Evolutionary conservation across 1,140 invertebrate genomes (phyloP).

Genomic region (Euglossa dilemma): DNA sequence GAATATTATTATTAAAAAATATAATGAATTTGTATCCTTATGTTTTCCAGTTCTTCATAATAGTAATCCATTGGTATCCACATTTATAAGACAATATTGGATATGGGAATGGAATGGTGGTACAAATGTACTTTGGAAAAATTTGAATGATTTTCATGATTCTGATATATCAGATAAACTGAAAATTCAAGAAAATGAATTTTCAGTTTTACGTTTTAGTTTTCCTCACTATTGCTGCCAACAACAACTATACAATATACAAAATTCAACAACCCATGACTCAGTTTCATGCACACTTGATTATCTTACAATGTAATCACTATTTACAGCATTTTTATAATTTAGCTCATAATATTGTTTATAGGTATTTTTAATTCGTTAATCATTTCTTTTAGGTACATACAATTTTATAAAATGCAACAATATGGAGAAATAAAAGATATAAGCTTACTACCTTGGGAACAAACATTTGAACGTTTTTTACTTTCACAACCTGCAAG

Average conservation of each 20-base stretch:
- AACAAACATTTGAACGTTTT: constrained; percentile 83
- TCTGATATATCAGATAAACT: constrained; percentile 69
- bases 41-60: constrained; percentile 63
- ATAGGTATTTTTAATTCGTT: not conserved
- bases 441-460: constrained; percentile 84
- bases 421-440: constrained; percentile 71
- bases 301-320: constrained; percentile 83
- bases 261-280: constrained; percentile 85
- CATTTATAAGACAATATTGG: constrained; percentile 76
- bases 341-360: not conserved
- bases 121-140: constrained; percentile 71
- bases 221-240: constrained; percentile 81
- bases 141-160: constrained; percentile 63
- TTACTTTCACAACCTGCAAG: constrained; percentile 84
- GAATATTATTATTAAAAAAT: not conserved
- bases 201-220: constrained; percentile 79
- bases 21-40: not conserved
- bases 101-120: constrained; percentile 81
- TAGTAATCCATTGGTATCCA: constrained; percentile 63
- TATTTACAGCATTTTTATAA: constrained; percentile 15
- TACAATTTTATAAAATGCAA: constrained; percentile 72
- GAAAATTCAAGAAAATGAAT: constrained; percentile 80
- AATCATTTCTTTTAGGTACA: constrained; percentile 63
- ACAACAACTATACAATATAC: constrained; percentile 83
- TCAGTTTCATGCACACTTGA: constrained; percentile 82